phyloP scores from a whole-genome alignment of 2,113 vertebrate species.

The Equus quagga region DNA sequence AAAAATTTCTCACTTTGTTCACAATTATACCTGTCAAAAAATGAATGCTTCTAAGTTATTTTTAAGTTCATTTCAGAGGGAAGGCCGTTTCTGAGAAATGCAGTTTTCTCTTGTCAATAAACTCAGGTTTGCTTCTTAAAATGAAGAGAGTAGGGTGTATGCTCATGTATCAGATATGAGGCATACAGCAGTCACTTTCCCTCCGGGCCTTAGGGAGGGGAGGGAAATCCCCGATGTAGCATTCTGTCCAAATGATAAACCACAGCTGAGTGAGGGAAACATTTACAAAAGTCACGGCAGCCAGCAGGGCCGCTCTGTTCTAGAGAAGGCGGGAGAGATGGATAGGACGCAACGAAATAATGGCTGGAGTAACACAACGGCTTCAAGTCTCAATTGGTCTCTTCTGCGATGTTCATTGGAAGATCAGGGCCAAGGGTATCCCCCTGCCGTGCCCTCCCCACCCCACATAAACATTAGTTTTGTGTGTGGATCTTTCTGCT shows the following conservation, averaged over 20 bases:
- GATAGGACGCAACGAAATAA: slow-evolving; percentile 48
- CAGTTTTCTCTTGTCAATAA: slow-evolving; percentile 59
- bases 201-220: slow-evolving; percentile 42
- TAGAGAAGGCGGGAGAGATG: not conserved
- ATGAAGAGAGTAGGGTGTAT: slow-evolving; percentile 23
- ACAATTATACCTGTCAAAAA: not conserved
- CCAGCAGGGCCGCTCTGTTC: not conserved
- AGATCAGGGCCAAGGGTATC: slow-evolving; percentile 39
- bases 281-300: slow-evolving; percentile 23
- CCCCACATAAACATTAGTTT: slow-evolving; percentile 93
- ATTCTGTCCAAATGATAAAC: slow-evolving; percentile 69
- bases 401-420: not conserved
- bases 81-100: not conserved
- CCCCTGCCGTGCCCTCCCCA: slow-evolving; percentile 53
- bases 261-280: slow-evolving; percentile 31
- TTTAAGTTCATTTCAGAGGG: slow-evolving; percentile 19
- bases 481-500: slow-evolving; percentile 88
- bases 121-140: slow-evolving; percentile 31
- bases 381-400: slow-evolving; percentile 39
- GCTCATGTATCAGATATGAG: slow-evolving; percentile 41
- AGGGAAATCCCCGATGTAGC: slow-evolving; percentile 47
- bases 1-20: slow-evolving; percentile 33
- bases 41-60: not conserved
- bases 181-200: slow-evolving; percentile 66
- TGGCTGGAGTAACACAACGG: not conserved